Conservation (phyloP, 2,113 vertebrate genomes). For the Pristiophorus japonicus region DNA sequence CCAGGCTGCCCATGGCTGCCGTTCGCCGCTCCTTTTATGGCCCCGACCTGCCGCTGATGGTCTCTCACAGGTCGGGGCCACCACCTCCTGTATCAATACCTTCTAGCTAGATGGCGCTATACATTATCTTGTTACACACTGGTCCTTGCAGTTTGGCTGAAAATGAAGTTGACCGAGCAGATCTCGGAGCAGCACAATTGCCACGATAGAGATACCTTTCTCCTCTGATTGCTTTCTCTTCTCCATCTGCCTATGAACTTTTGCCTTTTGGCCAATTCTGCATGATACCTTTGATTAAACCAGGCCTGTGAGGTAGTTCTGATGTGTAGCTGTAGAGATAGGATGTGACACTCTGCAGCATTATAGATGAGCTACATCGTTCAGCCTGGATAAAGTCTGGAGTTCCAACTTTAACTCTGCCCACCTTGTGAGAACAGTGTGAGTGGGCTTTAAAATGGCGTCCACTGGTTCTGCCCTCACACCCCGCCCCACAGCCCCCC, state of each 20-base stretch:
- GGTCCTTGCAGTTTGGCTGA: neutral
- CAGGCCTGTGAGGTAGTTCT: neutral
- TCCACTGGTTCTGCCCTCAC: too few species aligned
- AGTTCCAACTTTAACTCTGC: neutral
- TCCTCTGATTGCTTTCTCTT: neutral
- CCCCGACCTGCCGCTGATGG: too few species aligned
- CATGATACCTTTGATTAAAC: neutral
- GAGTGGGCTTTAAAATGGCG: too few species aligned
- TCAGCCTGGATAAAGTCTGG: neutral
- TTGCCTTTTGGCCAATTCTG: neutral
- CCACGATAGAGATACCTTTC: neutral
- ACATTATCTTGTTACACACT: too few species aligned
- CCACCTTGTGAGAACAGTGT: too few species aligned
- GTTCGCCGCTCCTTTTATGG: too few species aligned
- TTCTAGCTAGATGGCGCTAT: too few species aligned
- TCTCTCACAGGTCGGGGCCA: too few species aligned
- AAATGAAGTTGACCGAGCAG: neutral
- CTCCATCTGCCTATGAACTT: neutral
- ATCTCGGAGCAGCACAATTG: neutral
- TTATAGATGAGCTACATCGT: neutral
- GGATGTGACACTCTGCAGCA: neutral
- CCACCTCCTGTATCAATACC: too few species aligned
- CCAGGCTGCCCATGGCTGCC: too few species aligned
- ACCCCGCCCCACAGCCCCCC: too few species aligned
- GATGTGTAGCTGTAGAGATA: neutral